Evolutionary conservation across 2,113 vertebrate genomes (phyloP).

Genomic region (Nycticorax nycticorax): DNA sequence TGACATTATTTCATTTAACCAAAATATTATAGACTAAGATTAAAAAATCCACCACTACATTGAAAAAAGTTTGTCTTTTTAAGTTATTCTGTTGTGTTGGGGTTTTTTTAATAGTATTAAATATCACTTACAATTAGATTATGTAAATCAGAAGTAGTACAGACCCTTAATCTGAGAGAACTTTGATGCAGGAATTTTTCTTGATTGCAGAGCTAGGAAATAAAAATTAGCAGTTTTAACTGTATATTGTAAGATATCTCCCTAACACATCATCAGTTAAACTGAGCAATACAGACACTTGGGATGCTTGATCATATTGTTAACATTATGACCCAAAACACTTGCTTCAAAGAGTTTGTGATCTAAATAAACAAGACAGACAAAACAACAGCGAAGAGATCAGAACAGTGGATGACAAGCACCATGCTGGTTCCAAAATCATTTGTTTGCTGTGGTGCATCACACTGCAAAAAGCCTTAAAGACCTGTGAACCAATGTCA

Average conservation of each 20-base stretch:
- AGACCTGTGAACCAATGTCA: neutral
- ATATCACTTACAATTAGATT: neutral
- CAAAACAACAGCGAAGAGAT: neutral
- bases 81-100: neutral
- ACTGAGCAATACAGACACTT: neutral
- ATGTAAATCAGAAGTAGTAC: neutral
- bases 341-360: neutral
- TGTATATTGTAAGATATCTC: neutral
- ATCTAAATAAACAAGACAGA: neutral
- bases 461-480: neutral
- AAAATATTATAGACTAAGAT: neutral
- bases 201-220: neutral
- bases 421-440: neutral
- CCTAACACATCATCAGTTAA: neutral
- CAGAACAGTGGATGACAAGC: neutral
- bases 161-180: neutral
- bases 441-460: neutral
- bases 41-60: neutral
- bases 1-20: neutral
- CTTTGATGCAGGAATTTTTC: neutral
- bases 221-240: neutral
- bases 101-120: neutral
- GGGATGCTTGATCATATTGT: neutral
- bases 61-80: neutral
- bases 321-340: neutral